Evolutionary conservation across 2,797 vertebrate genomes (phyloP), one percentile per base, ranked within the genome.

Genomic region (Novumbra hubbsi): DNA sequence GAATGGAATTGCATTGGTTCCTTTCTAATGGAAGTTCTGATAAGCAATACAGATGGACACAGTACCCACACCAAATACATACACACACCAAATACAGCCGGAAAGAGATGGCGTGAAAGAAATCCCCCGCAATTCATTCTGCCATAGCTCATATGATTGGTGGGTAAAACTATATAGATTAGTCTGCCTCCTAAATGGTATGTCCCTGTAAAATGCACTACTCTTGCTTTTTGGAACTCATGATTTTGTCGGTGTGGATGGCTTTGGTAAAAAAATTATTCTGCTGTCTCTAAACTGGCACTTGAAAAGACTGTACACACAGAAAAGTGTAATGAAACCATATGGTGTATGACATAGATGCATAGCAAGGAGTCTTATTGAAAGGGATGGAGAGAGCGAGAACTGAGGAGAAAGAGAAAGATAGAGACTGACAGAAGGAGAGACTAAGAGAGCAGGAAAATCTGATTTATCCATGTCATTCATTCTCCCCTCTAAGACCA

Each of bases 351-450:
- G n/a, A n/a, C n/a, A n/a, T n/a, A n/a, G 34, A 38, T 38, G 34
- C 8, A 38, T 38, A 38, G 34, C 8, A 38, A 3, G 5, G 34
- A 7, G 34, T 38, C 34, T 7, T 7, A 45, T 45, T 12, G 52
- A 55, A 19, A 55, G 19, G 2, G 7, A 21, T 4, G 11, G 84
- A 88, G 73, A 24, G 60, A 76, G 73, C 63, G 77, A 73, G 73
- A 78, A 66, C 78, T 63, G 49, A 74, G 15, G 64, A 19, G 1
- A 52, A 70, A 68, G 41, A 11, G 75, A 70, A n/a, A 34, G 11
- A 66, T 19, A 30, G 55, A 38, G 45, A 73, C 65, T 63, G 27
- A 80, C 49, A 49, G 55, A 57, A 64, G 62, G 77, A 28, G 55
- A 49, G 41, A 71, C 11, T 11, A 12, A n/a, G 16, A 64, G 1